phyloP scores from a whole-genome alignment of 2,113 vertebrate genomes.

The Misgurnus mizolepis region DNA sequence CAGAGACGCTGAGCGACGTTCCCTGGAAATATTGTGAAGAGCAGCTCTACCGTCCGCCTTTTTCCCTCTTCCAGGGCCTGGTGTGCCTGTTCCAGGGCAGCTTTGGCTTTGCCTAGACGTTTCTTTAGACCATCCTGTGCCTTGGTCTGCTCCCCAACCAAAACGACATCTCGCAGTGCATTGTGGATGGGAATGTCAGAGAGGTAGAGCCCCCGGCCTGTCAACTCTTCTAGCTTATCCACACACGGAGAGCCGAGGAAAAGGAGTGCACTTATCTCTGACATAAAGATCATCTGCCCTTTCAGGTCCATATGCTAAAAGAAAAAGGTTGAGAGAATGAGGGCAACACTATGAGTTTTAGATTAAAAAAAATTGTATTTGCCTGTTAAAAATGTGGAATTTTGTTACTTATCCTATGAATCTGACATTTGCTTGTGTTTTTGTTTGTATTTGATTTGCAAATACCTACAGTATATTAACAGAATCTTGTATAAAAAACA shows the following conservation, averaged over 20 bases:
- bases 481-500: too few species aligned
- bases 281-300: conserved; percentile 97
- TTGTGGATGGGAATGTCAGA: conserved; percentile 98
- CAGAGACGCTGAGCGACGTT: conserved; percentile 95
- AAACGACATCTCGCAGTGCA: conserved; percentile 90
- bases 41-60: conserved; percentile 93
- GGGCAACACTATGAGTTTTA: neutral
- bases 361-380: too few species aligned
- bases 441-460: too few species aligned
- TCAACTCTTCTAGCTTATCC: conserved; percentile 94
- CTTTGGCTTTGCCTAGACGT: conserved; percentile 93
- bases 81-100: conserved; percentile 90
- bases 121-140: conserved; percentile 97
- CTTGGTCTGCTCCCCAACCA: conserved; percentile 94
- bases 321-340: neutral
- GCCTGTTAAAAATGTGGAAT: too few species aligned
- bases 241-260: conserved; percentile 97
- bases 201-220: conserved; percentile 91
- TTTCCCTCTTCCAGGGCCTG: conserved; percentile 96
- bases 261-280: conserved; percentile 90
- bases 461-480: too few species aligned
- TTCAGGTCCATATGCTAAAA: conserved; percentile 94
- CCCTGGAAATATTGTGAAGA: conserved; percentile 93
- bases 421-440: too few species aligned
- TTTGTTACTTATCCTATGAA: too few species aligned